Evolutionary conservation across 2,113 vertebrate species (phyloP), one percentile per base, ranked within the genome.

Genomic region (Actinemys pallida): DNA sequence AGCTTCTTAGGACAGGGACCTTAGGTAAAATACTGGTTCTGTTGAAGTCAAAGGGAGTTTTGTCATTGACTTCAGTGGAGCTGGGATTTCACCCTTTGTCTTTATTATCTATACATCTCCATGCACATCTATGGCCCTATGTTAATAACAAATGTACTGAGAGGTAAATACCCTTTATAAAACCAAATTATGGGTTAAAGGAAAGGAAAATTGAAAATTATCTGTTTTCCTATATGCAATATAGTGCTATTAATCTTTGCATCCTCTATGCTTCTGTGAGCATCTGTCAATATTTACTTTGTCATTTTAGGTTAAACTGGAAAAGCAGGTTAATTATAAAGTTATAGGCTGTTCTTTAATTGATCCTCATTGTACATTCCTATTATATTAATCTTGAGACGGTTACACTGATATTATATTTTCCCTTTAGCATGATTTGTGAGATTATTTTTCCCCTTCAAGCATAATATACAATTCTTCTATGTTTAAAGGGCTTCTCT

Each of bases 391-490:
- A 97, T 95, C 81, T 91, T 89, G 92, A 97, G 97, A 98, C 95
- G 97, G 96, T 97, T 98, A 98, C 94, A 98, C 98, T 95, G 92
- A 95, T 96, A 87, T 85, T 62, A 42, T 49, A 84, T 96, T 98
- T 97, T 96, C 92, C 72, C 24, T 90, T 88, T 97, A 95, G 98
- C 85, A 42, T 87, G 95, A 93, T 94, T 88, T 88, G 57, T 82
- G 45, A 49, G 90, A 81, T 59, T 27, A 81, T 76, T 86, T 84
- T 65, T 78, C 62, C 45, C 52, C 53, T 81, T 79, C 72, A 80
- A 25, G 53, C 10, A 24, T 87, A 72, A 50, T 88, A 24, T 50
- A 47, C 50, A 27, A 49, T n/a, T 65, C 54, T 54, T 39, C 31
- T 39, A 27, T 81, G 72, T 62, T 80, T 80, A 72, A 69, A 85